Percentiles rank a stretch among this genome's conserved stretches.
Conservation (phyloP, 2,797 vertebrate species). For the Pithecia hirsuta region DNA sequence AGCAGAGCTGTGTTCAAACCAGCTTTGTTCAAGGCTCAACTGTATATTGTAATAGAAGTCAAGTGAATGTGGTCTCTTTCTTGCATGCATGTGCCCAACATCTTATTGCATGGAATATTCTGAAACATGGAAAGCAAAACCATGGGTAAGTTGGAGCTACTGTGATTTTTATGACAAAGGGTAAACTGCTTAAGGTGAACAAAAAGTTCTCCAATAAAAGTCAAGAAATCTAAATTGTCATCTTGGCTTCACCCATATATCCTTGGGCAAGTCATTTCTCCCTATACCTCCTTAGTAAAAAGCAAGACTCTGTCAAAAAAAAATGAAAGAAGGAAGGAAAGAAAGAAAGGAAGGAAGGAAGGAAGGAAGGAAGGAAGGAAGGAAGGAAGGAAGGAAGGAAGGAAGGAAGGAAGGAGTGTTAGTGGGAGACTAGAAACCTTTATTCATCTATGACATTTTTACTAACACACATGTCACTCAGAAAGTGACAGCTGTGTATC, state of each 20-base stretch:
- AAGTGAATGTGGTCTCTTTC: not conserved
- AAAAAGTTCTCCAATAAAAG: not conserved
- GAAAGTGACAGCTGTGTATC: not conserved
- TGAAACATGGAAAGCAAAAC: not conserved
- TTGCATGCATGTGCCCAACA: too few relatives aligned
- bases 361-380: too few relatives aligned
- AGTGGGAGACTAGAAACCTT: not conserved
- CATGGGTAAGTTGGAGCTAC: not conserved
- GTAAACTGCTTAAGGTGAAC: not conserved
- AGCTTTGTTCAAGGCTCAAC: not conserved
- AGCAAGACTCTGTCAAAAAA: too few relatives aligned
- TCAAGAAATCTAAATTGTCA: not conserved
- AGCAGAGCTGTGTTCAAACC: not conserved
- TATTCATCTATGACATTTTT: not conserved
- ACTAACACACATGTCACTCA: not conserved
- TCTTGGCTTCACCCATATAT: not conserved
- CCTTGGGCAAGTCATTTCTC: not conserved
- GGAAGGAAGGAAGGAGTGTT: too few relatives aligned
- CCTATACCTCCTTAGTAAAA: not conserved
- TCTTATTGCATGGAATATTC: not conserved
- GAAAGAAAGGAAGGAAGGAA: fast-evolving
- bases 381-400: too few relatives aligned
- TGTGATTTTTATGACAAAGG: not conserved
- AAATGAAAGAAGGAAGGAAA: fast-evolving
- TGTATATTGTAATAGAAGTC: not conserved